Percentiles rank a stretch among this genome's conserved stretches.
phyloP scores from a whole-genome alignment of 2,113 vertebrate genomes.

The Tetrao urogallus region DNA sequence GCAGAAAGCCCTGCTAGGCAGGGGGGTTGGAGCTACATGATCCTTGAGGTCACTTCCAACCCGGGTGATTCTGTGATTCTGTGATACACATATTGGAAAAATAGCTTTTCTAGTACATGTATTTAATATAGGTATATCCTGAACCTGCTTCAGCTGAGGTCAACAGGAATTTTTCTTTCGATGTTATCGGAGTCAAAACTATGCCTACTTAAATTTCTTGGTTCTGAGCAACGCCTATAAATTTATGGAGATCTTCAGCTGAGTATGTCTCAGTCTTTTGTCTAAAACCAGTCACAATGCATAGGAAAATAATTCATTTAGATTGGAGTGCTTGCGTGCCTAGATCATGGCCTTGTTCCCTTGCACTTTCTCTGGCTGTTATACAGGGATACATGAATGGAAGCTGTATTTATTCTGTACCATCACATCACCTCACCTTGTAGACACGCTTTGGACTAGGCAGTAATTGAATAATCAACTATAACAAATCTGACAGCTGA shows the following conservation, averaged over 20 bases:
- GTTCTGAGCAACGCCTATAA: not conserved
- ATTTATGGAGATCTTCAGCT: not conserved
- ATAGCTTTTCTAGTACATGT: slow-evolving; percentile 47
- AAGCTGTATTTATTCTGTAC: not conserved
- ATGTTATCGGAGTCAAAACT: not conserved
- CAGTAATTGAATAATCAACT: not conserved
- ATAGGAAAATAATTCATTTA: not conserved
- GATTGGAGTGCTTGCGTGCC: not conserved
- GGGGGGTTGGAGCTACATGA: too few relatives aligned
- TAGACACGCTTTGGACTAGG: not conserved
- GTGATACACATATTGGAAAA: slow-evolving; percentile 21
- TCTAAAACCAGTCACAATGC: not conserved
- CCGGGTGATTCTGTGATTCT: too few relatives aligned
- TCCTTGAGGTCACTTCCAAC: too few relatives aligned
- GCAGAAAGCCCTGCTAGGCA: too few relatives aligned
- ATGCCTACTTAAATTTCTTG: not conserved
- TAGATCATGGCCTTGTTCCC: not conserved
- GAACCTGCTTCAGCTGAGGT: slow-evolving; percentile 24
- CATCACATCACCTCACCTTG: not conserved
- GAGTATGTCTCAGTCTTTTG: not conserved
- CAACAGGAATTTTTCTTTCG: not conserved
- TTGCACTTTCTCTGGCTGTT: not conserved
- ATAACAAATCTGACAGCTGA: not conserved
- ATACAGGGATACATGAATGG: not conserved
- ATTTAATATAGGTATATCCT: not conserved